Percentiles rank a stretch among this genome's conserved stretches.
These are phyloP conservation scores for Athene cunicularia DNA, from an alignment of 2,113 vertebrate species.

Conservation along the genomic window DNA sequence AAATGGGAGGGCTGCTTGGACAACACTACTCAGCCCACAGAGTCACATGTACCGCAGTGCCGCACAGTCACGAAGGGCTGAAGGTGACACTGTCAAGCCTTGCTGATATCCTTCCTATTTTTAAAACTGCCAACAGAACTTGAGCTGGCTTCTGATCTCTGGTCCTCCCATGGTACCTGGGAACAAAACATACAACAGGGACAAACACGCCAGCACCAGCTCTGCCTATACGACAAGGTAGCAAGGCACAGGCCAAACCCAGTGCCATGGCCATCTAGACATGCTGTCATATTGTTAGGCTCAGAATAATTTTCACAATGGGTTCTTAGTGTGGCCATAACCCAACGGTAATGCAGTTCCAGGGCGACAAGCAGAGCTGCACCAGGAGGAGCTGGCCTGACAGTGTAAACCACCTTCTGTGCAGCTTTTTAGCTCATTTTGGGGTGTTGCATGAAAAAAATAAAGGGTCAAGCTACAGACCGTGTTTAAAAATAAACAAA, in stretches of 20 bases:
- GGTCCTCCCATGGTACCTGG: fast-evolving
- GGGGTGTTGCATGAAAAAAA: neutral
- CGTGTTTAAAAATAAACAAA: neutral
- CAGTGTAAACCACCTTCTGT: neutral
- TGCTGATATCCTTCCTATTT: neutral
- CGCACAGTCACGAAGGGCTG: neutral
- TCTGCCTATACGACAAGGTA: neutral
- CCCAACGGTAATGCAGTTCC: neutral
- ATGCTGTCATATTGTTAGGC: neutral
- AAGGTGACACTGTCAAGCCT: neutral
- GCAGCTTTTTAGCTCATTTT: neutral
- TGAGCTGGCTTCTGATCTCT: neutral
- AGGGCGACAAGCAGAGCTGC: neutral
- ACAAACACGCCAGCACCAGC: fast-evolving
- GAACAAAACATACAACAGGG: neutral
- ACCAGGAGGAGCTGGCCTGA: neutral
- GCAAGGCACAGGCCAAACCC: neutral
- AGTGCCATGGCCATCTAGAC: neutral
- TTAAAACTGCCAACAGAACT: neutral
- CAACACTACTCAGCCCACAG: neutral
- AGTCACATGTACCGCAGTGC: neutral
- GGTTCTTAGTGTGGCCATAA: neutral
- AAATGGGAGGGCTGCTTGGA: neutral
- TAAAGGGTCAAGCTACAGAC: neutral
- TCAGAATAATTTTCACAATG: fast-evolving